These are phyloP conservation scores for Ceyx erithaca DNA, from an alignment of 2,797 vertebrate genomes.

Conservation along the genomic window DNA sequence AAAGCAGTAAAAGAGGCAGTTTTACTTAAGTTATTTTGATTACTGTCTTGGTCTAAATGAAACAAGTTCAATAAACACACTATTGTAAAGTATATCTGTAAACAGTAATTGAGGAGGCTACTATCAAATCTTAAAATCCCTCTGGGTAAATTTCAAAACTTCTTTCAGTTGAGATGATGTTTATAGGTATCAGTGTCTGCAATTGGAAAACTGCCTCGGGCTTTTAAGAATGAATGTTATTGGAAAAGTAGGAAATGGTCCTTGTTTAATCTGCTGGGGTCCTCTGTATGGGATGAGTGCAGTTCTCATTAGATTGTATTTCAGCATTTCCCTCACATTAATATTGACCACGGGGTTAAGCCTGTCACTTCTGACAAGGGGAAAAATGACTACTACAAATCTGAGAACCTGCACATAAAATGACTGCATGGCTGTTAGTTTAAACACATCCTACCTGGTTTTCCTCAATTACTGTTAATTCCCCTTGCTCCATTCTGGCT, in stretches of 20 bases:
- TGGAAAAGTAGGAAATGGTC: slow-evolving; percentile 33
- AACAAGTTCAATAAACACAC: background rate
- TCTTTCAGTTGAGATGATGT: slow-evolving; percentile 27
- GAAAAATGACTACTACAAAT: background rate
- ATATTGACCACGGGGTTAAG: background rate
- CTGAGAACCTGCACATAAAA: background rate
- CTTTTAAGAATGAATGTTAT: slow-evolving; percentile 20
- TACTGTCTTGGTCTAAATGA: slow-evolving; percentile 14
- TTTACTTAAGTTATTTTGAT: slow-evolving; percentile 36
- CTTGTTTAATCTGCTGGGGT: background rate
- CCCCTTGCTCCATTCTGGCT: background rate
- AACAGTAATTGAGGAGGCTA: slow-evolving; percentile 23
- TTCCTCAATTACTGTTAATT: background rate
- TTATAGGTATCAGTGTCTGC: slow-evolving; percentile 59
- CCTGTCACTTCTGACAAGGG: background rate
- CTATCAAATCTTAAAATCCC: background rate
- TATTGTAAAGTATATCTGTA: background rate
- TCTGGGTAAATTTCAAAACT: slow-evolving; percentile 56
- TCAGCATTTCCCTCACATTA: background rate
- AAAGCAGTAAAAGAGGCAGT: background rate
- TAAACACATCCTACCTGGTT: background rate
- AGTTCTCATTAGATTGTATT: slow-evolving; percentile 43
- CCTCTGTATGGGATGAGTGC: slow-evolving; percentile 21
- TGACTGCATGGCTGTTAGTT: background rate
- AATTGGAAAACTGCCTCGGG: slow-evolving; percentile 37